Percentiles rank a stretch among this genome's conserved stretches.
Conservation (phyloP, 2,797 vertebrate species). For the Gallinago stenura region DNA sequence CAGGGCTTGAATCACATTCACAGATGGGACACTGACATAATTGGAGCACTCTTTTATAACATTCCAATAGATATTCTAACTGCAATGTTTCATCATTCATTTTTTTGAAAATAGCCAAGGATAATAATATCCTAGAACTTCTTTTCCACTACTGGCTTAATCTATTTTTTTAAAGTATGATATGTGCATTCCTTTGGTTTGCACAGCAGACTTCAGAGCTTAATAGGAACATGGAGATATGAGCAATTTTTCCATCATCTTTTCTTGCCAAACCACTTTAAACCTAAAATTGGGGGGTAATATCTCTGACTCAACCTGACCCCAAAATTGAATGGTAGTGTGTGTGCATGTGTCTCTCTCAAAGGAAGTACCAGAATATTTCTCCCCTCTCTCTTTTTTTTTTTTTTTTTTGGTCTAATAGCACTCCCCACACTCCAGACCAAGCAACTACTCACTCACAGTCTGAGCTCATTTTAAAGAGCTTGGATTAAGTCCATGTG, state of each 20-base stretch:
- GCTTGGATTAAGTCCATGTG: slow-evolving; percentile 66
- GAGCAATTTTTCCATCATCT: slow-evolving; percentile 70
- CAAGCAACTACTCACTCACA: slow-evolving; percentile 57
- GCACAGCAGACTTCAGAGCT: slow-evolving; percentile 66
- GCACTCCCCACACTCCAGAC: slow-evolving; percentile 43
- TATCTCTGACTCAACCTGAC: slow-evolving; percentile 69
- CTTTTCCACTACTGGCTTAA: slow-evolving; percentile 70
- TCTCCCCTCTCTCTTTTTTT: neutral
- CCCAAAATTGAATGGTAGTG: slow-evolving; percentile 46
- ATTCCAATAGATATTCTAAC: slow-evolving; percentile 46
- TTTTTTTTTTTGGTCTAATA: neutral
- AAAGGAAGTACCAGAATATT: slow-evolving; percentile 15
- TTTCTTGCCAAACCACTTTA: slow-evolving; percentile 71
- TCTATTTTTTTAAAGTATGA: slow-evolving; percentile 66
- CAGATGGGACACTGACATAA: slow-evolving; percentile 51
- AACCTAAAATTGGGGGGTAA: slow-evolving; percentile 69
- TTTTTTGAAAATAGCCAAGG: slow-evolving; percentile 50
- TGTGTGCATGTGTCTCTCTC: neutral
- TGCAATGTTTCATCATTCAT: slow-evolving; percentile 67
- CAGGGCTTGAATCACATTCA: slow-evolving; percentile 39
- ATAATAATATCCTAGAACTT: slow-evolving; percentile 73
- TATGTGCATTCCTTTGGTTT: slow-evolving; percentile 77
- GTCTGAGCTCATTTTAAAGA: slow-evolving; percentile 74
- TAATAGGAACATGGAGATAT: slow-evolving; percentile 57
- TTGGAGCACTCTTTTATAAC: slow-evolving; percentile 30